Evolutionary conservation across 2,797 vertebrate genomes (phyloP).

Genomic region (Sebastes trivittatus): DNA sequence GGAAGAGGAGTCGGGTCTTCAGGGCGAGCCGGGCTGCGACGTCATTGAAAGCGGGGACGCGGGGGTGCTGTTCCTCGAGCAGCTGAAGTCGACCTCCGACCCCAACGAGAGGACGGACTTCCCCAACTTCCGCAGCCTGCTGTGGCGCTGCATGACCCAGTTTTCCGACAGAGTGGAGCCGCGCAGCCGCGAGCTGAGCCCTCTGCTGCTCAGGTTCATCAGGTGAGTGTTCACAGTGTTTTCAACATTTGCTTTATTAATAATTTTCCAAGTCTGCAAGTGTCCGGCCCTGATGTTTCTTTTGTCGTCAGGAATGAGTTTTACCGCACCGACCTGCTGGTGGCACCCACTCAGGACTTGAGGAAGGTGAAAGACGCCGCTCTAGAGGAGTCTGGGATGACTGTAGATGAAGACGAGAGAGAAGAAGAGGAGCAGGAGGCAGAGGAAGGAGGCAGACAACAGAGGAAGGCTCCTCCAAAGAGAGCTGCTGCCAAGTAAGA

Average conservation of each 20-base stretch:
- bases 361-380: slow-evolving; percentile 71
- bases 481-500: slow-evolving; percentile 81
- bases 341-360: slow-evolving; percentile 92
- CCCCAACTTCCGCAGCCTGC: slow-evolving; percentile 91
- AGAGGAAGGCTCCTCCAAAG: slow-evolving; percentile 79
- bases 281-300: not conserved
- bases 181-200: slow-evolving; percentile 91
- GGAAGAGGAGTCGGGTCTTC: not conserved
- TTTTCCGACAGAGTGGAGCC: slow-evolving; percentile 93
- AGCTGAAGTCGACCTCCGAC: slow-evolving; percentile 76
- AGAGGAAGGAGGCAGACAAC: slow-evolving; percentile 78
- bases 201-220: slow-evolving; percentile 93
- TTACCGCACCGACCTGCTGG: slow-evolving; percentile 89
- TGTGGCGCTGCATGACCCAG: slow-evolving; percentile 91
- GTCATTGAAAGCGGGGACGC: slow-evolving; percentile 80
- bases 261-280: not conserved
- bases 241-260: not conserved
- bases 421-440: slow-evolving; percentile 66
- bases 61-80: slow-evolving; percentile 84
- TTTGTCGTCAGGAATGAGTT: slow-evolving; percentile 90
- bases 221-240: slow-evolving; percentile 75
- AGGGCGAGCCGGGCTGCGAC: slow-evolving; percentile 64
- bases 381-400: slow-evolving; percentile 67
- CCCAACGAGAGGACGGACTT: slow-evolving; percentile 88
- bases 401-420: slow-evolving; percentile 70